Evolutionary conservation across 2,888 invertebrate genomes (phyloP), one percentile per base, ranked within the genome.

Genomic region (Gerris lacustris): DNA sequence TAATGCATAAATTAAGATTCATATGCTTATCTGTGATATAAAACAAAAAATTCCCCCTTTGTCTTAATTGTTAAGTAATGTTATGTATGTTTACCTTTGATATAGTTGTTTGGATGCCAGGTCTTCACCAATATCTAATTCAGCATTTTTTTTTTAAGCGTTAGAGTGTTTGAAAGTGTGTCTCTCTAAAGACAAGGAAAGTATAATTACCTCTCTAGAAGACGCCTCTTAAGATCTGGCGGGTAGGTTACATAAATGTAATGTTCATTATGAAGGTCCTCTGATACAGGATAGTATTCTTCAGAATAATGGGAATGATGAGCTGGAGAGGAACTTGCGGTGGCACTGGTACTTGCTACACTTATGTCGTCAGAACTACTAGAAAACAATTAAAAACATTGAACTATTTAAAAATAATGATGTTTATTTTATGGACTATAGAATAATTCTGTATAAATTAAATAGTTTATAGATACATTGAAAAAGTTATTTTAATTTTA

Each of bases 231-330:
- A 74, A 92, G 84, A 81, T 92, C 92, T 63, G 91, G 91, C 76
- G 92, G 92, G 84, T 92, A 92, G 70, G 91, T 90, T 76, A 92
- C 92, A 81, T 92, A 92, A 78, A 92, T 92, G 81, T 92, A 92
- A 80, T 89, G 89, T 75, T 82, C 82, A 73, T 76, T 77, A 69
- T 77, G 77, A 67, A 77, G 71, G 69, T 78, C 78, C 69, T 76
- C 76, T 62, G 76, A 73, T 18, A 75, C 75, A 62, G 74, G 73
- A 44, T 76, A 75, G 76, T 82, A 83, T 76, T 83, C 82, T 75
- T 82, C 82, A 5, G 80, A 79, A 73, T 81, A 82, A 67, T 79
- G 78, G 47, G 81, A 81, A 72, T 79, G 79, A 67, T 75, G 76
- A 66, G 75, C 74, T 62, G 87, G 87, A 71, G 87, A 87, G 67